Evolutionary conservation across 2,113 vertebrate species (phyloP).

Genomic region (Podarcis cretensis): DNA sequence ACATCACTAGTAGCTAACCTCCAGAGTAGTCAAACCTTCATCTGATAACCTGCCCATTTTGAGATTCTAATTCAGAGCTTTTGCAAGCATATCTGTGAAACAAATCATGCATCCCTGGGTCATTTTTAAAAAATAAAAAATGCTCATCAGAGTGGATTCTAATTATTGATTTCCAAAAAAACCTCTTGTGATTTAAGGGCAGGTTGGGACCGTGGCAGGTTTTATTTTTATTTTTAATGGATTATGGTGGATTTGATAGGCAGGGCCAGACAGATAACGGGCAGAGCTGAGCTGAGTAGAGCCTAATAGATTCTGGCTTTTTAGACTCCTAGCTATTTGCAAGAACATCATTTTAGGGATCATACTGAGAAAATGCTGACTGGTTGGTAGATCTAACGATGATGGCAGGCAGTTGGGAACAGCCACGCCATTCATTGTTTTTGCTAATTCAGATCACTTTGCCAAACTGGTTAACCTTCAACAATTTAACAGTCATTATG

Average conservation of each 20-base stretch:
- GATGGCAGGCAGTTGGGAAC: background rate
- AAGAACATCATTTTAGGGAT: background rate
- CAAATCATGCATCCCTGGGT: background rate
- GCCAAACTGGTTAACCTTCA: background rate
- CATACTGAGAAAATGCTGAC: background rate
- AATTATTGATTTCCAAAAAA: too few species aligned
- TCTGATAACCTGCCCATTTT: background rate
- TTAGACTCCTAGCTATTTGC: background rate
- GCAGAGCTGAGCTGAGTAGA: too few species aligned
- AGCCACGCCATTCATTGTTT: background rate
- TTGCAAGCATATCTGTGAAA: background rate
- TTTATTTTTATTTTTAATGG: background rate
- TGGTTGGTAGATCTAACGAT: background rate
- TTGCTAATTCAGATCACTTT: background rate
- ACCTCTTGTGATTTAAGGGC: too few species aligned
- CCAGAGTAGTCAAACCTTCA: background rate
- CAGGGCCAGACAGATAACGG: background rate
- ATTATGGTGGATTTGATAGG: background rate
- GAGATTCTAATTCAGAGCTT: background rate
- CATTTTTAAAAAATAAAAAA: too few species aligned
- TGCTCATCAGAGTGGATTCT: too few species aligned
- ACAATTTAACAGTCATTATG: background rate
- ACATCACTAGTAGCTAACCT: background rate
- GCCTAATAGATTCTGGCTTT: background rate
- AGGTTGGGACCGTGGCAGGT: too few species aligned